phyloP scores from a whole-genome alignment of 2,888 invertebrate species.

The Agrotis ipsilon region DNA sequence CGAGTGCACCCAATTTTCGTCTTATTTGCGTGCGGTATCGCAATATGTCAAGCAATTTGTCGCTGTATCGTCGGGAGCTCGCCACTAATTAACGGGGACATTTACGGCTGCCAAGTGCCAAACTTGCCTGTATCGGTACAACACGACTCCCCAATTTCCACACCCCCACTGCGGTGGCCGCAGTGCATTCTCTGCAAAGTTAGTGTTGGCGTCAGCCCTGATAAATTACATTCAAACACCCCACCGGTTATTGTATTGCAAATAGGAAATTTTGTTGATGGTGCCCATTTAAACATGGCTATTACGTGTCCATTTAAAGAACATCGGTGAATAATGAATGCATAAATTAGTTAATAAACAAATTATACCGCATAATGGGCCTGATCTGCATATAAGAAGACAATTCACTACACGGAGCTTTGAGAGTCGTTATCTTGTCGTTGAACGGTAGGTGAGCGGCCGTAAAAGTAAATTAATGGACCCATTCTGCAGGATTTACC shows the following conservation, averaged over 20 bases:
- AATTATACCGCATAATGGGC: conserved; percentile 58
- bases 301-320: conserved; percentile 29
- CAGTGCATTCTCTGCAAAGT: conserved; percentile 69
- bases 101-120: conserved; percentile 86
- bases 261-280: conserved; percentile 45
- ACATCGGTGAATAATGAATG: conserved; percentile 41
- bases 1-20: conserved; percentile 48
- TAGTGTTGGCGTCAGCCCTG: conserved; percentile 65
- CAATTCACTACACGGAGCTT: conserved; percentile 59
- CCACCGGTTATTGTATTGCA: conserved; percentile 43
- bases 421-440: conserved; percentile 75
- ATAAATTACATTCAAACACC: conserved; percentile 62
- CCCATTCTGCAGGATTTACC: conserved; percentile 70
- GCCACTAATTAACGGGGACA: conserved; percentile 88
- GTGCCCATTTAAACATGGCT: conserved; percentile 37
- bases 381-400: conserved; percentile 65
- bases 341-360: conserved; percentile 53
- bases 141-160: conserved; percentile 66
- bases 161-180: conserved; percentile 64
- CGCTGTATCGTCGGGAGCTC: conserved; percentile 80
- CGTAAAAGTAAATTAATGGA: conserved; percentile 77
- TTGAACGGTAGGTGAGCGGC: conserved; percentile 76
- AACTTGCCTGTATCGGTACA: conserved; percentile 80
- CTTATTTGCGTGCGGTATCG: conserved; percentile 79
- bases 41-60: conserved; percentile 85